phyloP scores from a whole-genome alignment of 1,140 invertebrate species.

The Oncopeltus fasciatus region DNA sequence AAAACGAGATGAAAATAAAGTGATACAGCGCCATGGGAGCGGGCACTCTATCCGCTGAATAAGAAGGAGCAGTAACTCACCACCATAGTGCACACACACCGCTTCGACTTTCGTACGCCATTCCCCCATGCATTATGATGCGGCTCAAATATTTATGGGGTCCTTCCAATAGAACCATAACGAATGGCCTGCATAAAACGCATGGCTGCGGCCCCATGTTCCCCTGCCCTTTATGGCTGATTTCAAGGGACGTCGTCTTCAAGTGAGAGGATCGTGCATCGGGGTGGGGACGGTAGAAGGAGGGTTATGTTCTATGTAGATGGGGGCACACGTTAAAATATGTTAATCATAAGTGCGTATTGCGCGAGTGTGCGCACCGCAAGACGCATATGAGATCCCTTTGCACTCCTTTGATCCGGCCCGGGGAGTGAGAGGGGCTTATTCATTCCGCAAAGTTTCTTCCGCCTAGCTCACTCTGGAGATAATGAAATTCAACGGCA shows the following conservation, averaged over 20 bases:
- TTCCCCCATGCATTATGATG: constrained; percentile 1
- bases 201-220: not conserved
- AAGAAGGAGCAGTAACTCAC: not conserved
- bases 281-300: not conserved
- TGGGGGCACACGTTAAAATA: not conserved
- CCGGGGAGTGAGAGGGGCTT: not conserved
- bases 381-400: not conserved
- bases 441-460: not conserved
- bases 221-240: not conserved
- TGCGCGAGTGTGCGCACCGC: not conserved
- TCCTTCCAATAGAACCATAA: constrained; percentile 8
- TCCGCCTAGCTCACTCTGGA: not conserved
- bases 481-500: not conserved
- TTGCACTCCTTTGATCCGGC: not conserved
- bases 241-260: not conserved
- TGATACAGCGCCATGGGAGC: no score
- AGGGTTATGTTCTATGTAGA: not conserved
- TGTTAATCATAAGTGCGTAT: constrained; percentile 1
- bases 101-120: not conserved
- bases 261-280: not conserved
- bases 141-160: constrained; percentile 8
- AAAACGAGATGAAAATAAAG: no score
- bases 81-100: not conserved
- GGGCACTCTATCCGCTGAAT: constrained; percentile 2
- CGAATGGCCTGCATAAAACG: constrained; percentile 5